Evolutionary conservation across 2,888 invertebrate species (phyloP).

Genomic region (Hyppa rectilinea): DNA sequence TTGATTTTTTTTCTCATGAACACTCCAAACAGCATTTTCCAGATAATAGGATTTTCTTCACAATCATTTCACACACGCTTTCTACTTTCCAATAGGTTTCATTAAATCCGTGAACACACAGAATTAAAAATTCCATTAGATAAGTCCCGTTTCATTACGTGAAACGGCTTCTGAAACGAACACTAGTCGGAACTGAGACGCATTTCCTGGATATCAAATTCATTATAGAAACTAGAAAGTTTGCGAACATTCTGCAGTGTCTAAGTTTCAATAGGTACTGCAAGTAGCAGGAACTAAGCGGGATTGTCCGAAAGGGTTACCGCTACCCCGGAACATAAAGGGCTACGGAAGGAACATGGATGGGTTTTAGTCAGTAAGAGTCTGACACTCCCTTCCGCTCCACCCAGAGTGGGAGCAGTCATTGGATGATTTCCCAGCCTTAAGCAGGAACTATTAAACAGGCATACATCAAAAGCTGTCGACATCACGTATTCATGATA

Average conservation of each 20-base stretch:
- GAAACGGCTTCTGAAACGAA: background rate
- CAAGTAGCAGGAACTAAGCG: slow-evolving; percentile 4
- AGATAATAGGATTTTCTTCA: background rate
- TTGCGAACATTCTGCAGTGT: background rate
- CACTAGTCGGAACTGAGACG: background rate
- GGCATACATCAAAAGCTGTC: slow-evolving; percentile 29
- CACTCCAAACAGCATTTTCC: background rate
- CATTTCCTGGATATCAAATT: slow-evolving; percentile 13
- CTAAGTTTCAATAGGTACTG: slow-evolving; percentile 17
- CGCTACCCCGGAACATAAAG: too few species aligned
- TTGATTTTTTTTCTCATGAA: background rate
- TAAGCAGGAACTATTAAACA: slow-evolving; percentile 5
- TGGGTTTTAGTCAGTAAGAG: too few species aligned
- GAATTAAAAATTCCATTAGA: slow-evolving; percentile 41
- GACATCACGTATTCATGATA: slow-evolving; percentile 19
- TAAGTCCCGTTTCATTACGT: background rate
- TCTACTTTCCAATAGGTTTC: background rate
- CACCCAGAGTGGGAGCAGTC: too few species aligned
- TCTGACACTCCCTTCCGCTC: too few species aligned
- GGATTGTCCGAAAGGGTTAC: too few species aligned
- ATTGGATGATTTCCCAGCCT: too few species aligned
- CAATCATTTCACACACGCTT: background rate
- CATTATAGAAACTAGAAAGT: slow-evolving; percentile 14
- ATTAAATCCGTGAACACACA: slow-evolving; percentile 3
- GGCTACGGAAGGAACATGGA: too few species aligned